phyloP scores from a whole-genome alignment of 1,140 invertebrate species.

The Saccostrea cuccullata region DNA sequence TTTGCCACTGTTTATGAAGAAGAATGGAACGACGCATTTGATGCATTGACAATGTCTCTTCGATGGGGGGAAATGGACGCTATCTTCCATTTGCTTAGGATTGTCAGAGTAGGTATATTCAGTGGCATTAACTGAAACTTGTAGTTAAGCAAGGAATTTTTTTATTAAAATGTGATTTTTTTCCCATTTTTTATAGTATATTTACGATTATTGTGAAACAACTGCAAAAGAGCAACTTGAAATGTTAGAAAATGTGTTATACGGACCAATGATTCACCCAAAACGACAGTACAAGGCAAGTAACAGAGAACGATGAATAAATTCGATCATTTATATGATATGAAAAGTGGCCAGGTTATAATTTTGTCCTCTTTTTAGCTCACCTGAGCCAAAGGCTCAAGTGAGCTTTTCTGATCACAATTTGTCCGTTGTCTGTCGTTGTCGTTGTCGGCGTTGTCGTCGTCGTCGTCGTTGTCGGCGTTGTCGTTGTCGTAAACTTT shows the following conservation, averaged over 20 bases:
- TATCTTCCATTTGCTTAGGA: constrained; percentile 28
- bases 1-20: constrained; percentile 14
- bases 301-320: too few species aligned
- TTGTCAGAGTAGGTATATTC: constrained; percentile 17
- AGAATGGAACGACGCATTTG: constrained; percentile 35
- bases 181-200: not conserved
- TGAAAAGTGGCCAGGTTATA: too few species aligned
- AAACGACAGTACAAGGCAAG: constrained; percentile 24
- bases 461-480: too few species aligned
- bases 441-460: too few species aligned
- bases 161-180: not conserved
- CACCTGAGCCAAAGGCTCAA: too few species aligned
- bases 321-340: too few species aligned
- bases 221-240: constrained; percentile 36
- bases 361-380: too few species aligned
- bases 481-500: too few species aligned
- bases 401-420: too few species aligned
- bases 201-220: constrained; percentile 43
- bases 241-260: constrained; percentile 32
- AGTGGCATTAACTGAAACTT: not conserved
- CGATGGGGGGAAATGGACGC: constrained; percentile 36
- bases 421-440: too few species aligned
- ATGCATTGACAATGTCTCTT: not conserved
- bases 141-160: not conserved
- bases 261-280: constrained; percentile 28